A percentile compares a stretch with the other conserved stretches of the same genome.
phyloP scores from a whole-genome alignment of 2,888 invertebrate genomes.

The Agrotis puta region DNA sequence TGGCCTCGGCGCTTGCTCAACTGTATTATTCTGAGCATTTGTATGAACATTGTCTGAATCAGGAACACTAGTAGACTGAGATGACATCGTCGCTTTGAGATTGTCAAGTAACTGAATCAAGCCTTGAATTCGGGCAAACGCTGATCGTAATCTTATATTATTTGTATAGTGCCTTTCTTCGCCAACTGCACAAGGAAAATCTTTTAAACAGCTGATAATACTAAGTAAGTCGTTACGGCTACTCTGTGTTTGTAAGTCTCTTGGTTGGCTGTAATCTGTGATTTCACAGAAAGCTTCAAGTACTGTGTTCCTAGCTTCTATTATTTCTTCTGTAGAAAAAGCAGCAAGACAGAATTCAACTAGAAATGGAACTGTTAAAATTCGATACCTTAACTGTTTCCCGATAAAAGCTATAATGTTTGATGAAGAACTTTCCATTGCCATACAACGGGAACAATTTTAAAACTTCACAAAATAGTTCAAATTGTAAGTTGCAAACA shows the following conservation, averaged over 20 bases:
- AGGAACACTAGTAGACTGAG: too few species aligned
- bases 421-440: slow-evolving; percentile 5
- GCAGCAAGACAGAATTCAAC: slow-evolving; percentile 1
- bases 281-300: slow-evolving; percentile 16
- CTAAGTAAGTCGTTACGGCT: slow-evolving; percentile 2
- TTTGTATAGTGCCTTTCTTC: background rate
- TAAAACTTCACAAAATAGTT: background rate
- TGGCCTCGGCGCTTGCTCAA: background rate
- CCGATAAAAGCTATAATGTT: slow-evolving; percentile 21
- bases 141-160: too few species aligned
- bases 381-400: background rate
- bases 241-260: background rate
- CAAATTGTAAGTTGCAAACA: background rate
- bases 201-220: slow-evolving; percentile 8
- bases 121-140: background rate
- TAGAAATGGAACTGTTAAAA: background rate
- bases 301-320: background rate
- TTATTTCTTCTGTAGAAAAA: background rate
- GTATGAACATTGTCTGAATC: background rate
- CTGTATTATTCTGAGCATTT: background rate
- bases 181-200: background rate
- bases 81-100: too few species aligned
- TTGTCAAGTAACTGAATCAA: background rate
- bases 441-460: background rate
- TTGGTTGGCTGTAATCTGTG: background rate